Evolutionary conservation across 1,140 invertebrate species (phyloP).

Genomic region (Meloidogyne exigua): DNA sequence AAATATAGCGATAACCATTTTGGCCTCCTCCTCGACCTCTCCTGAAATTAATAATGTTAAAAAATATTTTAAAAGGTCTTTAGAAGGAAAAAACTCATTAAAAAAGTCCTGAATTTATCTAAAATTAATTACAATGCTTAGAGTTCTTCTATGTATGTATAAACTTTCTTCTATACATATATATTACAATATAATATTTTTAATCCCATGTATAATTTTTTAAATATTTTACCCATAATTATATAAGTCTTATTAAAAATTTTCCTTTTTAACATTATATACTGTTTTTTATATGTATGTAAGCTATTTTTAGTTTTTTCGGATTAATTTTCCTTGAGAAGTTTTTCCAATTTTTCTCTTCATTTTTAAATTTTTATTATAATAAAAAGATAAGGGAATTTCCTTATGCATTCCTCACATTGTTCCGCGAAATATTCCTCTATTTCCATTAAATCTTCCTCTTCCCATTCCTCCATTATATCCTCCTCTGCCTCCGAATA

Average conservation of each 20-base stretch:
- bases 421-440: neutral
- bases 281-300: no score
- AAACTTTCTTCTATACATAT: neutral
- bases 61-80: no score
- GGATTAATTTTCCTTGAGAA: no score
- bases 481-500: slow-evolving; percentile 20
- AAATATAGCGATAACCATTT: slow-evolving; percentile 6
- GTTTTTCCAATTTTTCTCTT: slow-evolving; percentile 2
- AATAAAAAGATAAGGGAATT: neutral
- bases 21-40: slow-evolving; percentile 7
- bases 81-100: no score
- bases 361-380: neutral
- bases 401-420: slow-evolving; percentile 1
- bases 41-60: neutral
- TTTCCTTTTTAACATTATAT: no score
- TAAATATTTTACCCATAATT: no score
- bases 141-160: neutral
- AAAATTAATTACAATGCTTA: neutral
- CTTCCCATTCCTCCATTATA: slow-evolving; percentile 8
- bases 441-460: slow-evolving; percentile 20
- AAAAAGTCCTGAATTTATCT: no score
- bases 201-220: no score
- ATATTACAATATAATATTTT: neutral
- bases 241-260: no score
- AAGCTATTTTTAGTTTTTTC: no score